Conservation (phyloP, 2,113 vertebrate genomes). For the rabbit (Oryctolagus cuniculus) region mOryCun1.1 NC_091438.1:130277501-130278000, state of each 20-base stretch:
- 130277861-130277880: too few species aligned
- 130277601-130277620: background rate
- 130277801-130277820: background rate
- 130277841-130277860: background rate
- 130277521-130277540: slow-evolving; percentile 82
- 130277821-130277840: background rate
- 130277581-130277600: background rate
- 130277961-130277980: background rate
- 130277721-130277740: background rate
- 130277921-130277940: background rate
- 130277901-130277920: background rate
- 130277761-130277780: background rate
- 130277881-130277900: background rate
- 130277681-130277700: background rate
- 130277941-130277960: background rate
- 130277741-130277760: background rate
- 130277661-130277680: background rate
- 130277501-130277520: slow-evolving; percentile 71
- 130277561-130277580: slow-evolving; percentile 64
- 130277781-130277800: background rate
- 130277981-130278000: background rate
- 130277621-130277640: background rate
- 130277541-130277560: slow-evolving; percentile 81
- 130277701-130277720: background rate
- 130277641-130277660: background rate